Conservation (phyloP, 2,797 vertebrate genomes). For the Gallirallus australis region DNA sequence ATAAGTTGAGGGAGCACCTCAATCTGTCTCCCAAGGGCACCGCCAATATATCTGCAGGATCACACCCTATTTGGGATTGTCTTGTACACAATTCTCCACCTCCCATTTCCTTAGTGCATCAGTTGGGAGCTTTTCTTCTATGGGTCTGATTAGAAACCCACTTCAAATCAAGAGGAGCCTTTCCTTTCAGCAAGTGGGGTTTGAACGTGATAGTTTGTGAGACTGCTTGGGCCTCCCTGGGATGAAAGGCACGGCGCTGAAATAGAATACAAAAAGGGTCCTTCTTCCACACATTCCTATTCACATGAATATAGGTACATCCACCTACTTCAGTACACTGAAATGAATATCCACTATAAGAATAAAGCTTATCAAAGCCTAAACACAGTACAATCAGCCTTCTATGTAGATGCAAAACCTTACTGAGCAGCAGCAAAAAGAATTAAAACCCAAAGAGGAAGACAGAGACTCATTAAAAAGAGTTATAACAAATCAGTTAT, state of each 20-base stretch:
- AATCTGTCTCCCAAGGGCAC: too few species aligned
- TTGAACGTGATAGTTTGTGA: neutral
- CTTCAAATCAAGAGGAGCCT: neutral
- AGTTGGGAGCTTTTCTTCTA: neutral
- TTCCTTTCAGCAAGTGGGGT: neutral
- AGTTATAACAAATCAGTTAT: slow-evolving; percentile 75
- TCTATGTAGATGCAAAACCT: slow-evolving; percentile 26
- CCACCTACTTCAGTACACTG: slow-evolving; percentile 38
- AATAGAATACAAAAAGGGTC: slow-evolving; percentile 25
- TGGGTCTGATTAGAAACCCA: neutral
- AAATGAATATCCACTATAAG: slow-evolving; percentile 43
- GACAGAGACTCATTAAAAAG: slow-evolving; percentile 75
- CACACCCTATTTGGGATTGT: neutral
- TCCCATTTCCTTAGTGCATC: neutral
- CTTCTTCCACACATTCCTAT: slow-evolving; percentile 24
- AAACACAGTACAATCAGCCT: slow-evolving; percentile 37
- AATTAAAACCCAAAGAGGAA: slow-evolving; percentile 71
- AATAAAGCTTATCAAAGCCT: slow-evolving; percentile 70
- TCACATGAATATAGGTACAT: slow-evolving; percentile 54
- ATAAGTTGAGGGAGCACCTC: neutral
- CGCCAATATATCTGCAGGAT: neutral
- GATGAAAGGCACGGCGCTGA: slow-evolving; percentile 58
- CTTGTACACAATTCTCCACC: neutral
- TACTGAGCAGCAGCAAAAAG: slow-evolving; percentile 49
- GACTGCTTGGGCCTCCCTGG: neutral